These are phyloP conservation scores for Romanogobio albipinnatus DNA, from an alignment of 2,113 vertebrate species.

Conservation along the genomic window DNA sequence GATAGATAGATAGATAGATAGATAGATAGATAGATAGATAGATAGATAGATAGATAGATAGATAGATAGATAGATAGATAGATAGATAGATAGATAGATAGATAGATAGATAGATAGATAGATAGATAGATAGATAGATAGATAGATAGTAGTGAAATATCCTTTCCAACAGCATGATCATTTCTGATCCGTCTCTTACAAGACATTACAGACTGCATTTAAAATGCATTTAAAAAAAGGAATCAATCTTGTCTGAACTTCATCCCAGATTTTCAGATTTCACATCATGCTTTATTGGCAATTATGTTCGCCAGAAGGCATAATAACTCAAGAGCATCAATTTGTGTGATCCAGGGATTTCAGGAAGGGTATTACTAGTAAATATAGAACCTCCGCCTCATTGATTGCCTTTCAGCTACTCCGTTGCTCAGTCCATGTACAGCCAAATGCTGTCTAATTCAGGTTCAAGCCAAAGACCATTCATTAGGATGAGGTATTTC, in stretches of 20 bases:
- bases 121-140: not conserved
- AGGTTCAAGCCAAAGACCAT: not conserved
- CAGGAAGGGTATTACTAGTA: slow-evolving; percentile 17
- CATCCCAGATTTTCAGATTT: slow-evolving; percentile 4
- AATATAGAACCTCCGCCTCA: slow-evolving; percentile 26
- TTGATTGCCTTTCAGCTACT: slow-evolving; percentile 23
- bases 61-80: not conserved
- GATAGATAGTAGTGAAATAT: not conserved
- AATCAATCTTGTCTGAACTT: slow-evolving; percentile 2
- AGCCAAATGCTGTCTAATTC: slow-evolving; percentile 13
- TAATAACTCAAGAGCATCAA: slow-evolving; percentile 17
- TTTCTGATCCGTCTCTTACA: not conserved
- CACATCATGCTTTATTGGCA: slow-evolving; percentile 13
- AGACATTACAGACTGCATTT: not conserved
- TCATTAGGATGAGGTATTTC: slow-evolving; percentile 6
- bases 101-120: not conserved
- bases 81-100: not conserved
- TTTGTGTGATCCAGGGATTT: slow-evolving; percentile 13
- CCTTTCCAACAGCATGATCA: not conserved
- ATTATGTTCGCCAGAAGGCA: slow-evolving; percentile 12
- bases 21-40: too few relatives aligned
- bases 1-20: not conserved
- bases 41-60: not conserved
- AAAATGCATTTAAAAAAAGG: not conserved
- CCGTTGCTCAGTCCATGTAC: not conserved